phyloP scores from a whole-genome alignment of 2,797 vertebrate genomes.

The Rachycentron canadum region DNA sequence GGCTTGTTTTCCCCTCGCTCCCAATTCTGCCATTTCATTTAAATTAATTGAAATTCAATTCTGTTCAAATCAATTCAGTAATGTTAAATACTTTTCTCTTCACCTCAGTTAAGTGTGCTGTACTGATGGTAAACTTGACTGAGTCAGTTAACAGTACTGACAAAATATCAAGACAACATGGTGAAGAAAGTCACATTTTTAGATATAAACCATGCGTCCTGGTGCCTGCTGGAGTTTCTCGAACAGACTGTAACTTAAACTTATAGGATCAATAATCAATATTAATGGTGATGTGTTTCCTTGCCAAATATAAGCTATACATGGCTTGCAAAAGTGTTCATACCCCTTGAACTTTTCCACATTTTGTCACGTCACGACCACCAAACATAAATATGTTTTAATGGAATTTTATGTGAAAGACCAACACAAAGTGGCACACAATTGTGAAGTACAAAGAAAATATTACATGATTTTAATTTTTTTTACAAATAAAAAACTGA shows the following conservation, averaged over 20 bases:
- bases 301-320: not conserved
- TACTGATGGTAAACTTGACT: conserved; percentile 3
- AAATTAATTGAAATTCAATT: conserved; percentile 57
- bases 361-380: no score
- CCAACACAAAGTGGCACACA: no score
- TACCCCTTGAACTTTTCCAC: no score
- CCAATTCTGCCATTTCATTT: conserved; percentile 53
- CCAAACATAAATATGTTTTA: no score
- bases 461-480: no score
- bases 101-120: conserved; percentile 14
- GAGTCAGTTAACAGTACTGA: conserved; percentile 2
- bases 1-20: conserved; percentile 34
- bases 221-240: not conserved
- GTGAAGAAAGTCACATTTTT: not conserved
- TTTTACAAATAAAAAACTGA: no score
- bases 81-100: conserved; percentile 40
- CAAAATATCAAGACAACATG: conserved; percentile 22
- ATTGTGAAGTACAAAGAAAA: no score
- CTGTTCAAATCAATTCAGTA: conserved; percentile 48
- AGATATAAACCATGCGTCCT: not conserved
- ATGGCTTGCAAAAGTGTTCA: no score
- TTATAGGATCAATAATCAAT: not conserved
- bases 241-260: not conserved
- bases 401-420: no score
- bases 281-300: not conserved